These are phyloP conservation scores for Centruroides sculpturatus DNA, from an alignment of 1,140 invertebrate species.

Conservation along the genomic window DNA sequence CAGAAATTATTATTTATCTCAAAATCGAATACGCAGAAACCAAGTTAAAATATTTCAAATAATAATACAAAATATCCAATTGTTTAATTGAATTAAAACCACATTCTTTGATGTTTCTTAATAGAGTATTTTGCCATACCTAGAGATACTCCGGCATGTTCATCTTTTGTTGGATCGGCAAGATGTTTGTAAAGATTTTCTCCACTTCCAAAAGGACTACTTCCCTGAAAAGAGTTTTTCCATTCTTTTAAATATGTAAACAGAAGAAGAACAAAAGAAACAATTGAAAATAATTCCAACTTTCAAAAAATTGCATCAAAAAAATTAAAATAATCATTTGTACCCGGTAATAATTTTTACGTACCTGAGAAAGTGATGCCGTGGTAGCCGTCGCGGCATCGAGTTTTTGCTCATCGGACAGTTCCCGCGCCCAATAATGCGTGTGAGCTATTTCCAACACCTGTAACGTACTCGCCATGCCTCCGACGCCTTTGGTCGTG, in stretches of 20 bases:
- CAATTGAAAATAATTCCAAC: constrained; percentile 18
- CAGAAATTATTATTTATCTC: too few species aligned
- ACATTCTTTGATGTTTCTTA: neutral
- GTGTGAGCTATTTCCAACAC: constrained; percentile 96
- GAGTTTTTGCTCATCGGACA: constrained; percentile 18
- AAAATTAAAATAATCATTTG: constrained; percentile 23
- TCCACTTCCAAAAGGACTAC: constrained; percentile 56
- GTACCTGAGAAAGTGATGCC: constrained; percentile 22
- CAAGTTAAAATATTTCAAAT: too few species aligned
- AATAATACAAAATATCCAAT: too few species aligned
- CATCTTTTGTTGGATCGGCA: constrained; percentile 3
- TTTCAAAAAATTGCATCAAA: neutral
- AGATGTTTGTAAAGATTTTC: constrained; percentile 44
- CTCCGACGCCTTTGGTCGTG: constrained; percentile 82
- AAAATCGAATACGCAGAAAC: too few species aligned
- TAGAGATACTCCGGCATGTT: constrained; percentile 6
- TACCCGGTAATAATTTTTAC: constrained; percentile 15
- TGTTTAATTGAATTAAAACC: too few species aligned
- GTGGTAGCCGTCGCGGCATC: constrained; percentile 27
- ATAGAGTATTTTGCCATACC: neutral
- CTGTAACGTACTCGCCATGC: constrained; percentile 85
- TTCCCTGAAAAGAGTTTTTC: constrained; percentile 33
- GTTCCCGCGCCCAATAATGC: constrained; percentile 90
- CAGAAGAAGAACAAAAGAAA: neutral
- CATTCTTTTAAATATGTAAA: neutral